Percentiles rank a stretch among this genome's conserved stretches.
Evolutionary conservation across 1,140 invertebrate genomes (phyloP).

Genomic region (Drosophila equinoxialis): DNA sequence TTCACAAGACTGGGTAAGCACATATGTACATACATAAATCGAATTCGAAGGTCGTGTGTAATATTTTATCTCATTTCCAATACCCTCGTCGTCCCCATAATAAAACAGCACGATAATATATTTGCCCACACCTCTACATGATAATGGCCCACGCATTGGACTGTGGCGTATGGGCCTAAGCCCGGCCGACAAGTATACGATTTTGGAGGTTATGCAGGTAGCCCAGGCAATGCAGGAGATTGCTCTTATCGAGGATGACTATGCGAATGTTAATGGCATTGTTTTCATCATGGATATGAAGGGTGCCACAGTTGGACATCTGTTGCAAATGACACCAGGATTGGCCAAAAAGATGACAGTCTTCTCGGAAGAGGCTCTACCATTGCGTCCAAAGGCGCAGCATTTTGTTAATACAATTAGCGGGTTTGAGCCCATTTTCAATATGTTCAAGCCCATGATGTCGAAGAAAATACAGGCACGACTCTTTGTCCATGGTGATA

Average conservation of each 20-base stretch:
- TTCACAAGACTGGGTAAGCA: constrained; percentile 84
- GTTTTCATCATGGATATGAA: constrained; percentile 83
- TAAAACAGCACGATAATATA: constrained; percentile 50
- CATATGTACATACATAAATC: background rate
- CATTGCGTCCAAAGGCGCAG: constrained; percentile 83
- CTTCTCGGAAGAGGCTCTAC: constrained; percentile 84
- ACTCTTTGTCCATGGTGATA: constrained; percentile 84
- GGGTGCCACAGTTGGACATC: constrained; percentile 80
- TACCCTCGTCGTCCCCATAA: background rate
- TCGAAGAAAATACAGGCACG: constrained; percentile 83
- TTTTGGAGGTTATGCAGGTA: constrained; percentile 61
- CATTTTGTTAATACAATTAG: constrained; percentile 84
- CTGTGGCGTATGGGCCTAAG: constrained; percentile 52
- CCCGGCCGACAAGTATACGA: constrained; percentile 59
- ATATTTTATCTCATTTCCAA: constrained; percentile 9
- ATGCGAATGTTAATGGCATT: constrained; percentile 83
- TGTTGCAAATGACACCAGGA: constrained; percentile 83
- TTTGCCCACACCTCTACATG: constrained; percentile 76
- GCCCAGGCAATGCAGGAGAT: constrained; percentile 60
- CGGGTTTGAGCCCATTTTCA: constrained; percentile 84
- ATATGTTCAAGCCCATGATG: constrained; percentile 84
- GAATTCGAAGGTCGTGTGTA: constrained; percentile 24
- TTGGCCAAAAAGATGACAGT: constrained; percentile 84
- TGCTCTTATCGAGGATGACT: constrained; percentile 83
- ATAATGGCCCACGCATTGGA: constrained; percentile 57